A percentile compares a stretch with the other conserved stretches of the same genome.
Conservation (phyloP, 2,797 vertebrate genomes). For the Rhyacichthys aspro region DNA sequence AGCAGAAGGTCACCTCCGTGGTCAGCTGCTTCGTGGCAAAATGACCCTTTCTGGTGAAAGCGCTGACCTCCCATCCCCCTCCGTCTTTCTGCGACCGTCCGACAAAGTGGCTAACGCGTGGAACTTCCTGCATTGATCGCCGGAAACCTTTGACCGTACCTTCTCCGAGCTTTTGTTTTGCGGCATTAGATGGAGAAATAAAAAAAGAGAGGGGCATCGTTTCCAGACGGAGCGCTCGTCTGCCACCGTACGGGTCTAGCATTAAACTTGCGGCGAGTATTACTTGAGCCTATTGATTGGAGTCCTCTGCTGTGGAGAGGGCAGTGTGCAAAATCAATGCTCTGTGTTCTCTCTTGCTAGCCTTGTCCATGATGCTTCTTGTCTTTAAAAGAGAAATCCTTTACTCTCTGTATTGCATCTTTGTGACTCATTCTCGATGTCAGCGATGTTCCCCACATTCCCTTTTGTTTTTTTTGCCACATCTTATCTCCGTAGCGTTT, state of each 20-base stretch:
- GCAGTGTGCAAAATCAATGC: constrained; percentile 79
- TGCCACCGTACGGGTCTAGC: constrained; percentile 66
- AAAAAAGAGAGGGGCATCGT: constrained; percentile 58
- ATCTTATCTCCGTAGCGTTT: constrained; percentile 35
- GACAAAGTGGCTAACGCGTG: constrained; percentile 53
- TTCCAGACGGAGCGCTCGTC: constrained; percentile 74
- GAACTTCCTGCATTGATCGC: constrained; percentile 56
- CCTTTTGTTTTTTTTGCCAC: constrained; percentile 3
- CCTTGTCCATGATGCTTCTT: constrained; percentile 64
- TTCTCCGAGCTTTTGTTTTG: constrained; percentile 31
- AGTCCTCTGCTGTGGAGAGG: constrained; percentile 69
- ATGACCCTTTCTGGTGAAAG: constrained; percentile 43
- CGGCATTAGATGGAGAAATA: constrained; percentile 45
- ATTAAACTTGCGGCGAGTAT: constrained; percentile 77
- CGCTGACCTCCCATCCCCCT: constrained; percentile 27
- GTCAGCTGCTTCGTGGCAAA: constrained; percentile 39
- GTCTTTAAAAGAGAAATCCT: constrained; percentile 52
- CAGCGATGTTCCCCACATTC: neutral
- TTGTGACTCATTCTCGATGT: constrained; percentile 38
- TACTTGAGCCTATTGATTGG: constrained; percentile 77
- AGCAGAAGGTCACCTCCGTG: constrained; percentile 50
- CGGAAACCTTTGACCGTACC: constrained; percentile 28
- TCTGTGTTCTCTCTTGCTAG: constrained; percentile 78
- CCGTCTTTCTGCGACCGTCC: constrained; percentile 23
- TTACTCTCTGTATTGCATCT: constrained; percentile 40